Conservation (phyloP, 2,888 invertebrate species). For the Stratiomys singularior region DNA sequence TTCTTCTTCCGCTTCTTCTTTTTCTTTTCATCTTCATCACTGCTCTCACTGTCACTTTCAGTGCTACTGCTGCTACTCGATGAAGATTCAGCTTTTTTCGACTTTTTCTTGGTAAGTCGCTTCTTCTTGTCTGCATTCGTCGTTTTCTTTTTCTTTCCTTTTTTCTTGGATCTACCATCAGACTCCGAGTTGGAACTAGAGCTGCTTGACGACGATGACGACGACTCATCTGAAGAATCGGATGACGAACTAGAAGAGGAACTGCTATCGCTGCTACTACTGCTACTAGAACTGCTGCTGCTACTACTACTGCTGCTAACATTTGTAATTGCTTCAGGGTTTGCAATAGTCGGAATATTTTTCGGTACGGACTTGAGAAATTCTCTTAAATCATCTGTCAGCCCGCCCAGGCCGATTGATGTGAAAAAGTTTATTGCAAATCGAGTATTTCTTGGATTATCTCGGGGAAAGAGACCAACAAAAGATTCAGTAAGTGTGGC, state of each 20-base stretch:
- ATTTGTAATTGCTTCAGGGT: constrained; percentile 61
- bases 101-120: constrained; percentile 17
- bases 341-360: constrained; percentile 58
- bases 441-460: constrained; percentile 95
- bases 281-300: too few species aligned
- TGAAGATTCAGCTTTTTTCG: constrained; percentile 28
- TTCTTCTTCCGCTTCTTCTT: constrained; percentile 32
- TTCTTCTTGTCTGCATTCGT: constrained; percentile 1
- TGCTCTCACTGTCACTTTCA: constrained; percentile 14
- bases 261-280: constrained; percentile 52
- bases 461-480: constrained; percentile 92
- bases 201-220: constrained; percentile 50
- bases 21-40: neutral
- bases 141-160: neutral
- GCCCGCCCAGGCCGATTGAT: constrained; percentile 93
- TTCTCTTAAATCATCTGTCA: constrained; percentile 92
- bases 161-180: constrained; percentile 10
- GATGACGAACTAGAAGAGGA: constrained; percentile 50
- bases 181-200: constrained; percentile 47
- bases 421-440: constrained; percentile 99
- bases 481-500: constrained; percentile 86
- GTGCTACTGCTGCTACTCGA: constrained; percentile 8
- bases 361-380: constrained; percentile 76
- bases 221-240: constrained; percentile 51
- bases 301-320: constrained; percentile 53